Base-by-base conservation (phyloP, 2,888 invertebrate genomes). In the Philereme vetulata region DNA sequence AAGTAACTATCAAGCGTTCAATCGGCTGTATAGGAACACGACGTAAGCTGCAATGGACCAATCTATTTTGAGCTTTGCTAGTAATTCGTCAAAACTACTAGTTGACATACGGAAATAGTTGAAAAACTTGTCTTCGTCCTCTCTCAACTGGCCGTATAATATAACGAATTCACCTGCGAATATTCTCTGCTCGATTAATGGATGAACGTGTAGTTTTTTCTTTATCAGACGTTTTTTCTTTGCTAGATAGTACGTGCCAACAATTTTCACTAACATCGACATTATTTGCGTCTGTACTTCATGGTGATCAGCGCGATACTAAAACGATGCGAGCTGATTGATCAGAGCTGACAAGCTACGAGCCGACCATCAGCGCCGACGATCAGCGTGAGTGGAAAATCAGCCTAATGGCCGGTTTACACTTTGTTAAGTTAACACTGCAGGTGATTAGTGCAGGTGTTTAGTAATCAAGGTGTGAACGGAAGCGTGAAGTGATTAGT, bases 41-140 rank as follows among this genome's bases (percentile, higher is more conserved):
- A 64, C 68, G 64, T 66, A 65, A 71, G 67, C 72, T 72, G 68
- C 71, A 75, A 72, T 61, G 66, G 60, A 69, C 62, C 65, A 72
- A 66, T 68, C 67, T 72, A 72, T 68, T 56, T 46, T 66, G 60
- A 50, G 67, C 56, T 71, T 72, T 71, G 71, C 53, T 46, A 72
- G 69, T 71, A 72, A 63, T 68, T 74, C 68, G 67, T 73, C 71
- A 61, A 72, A 73, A 70, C 62, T 67, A 65, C 69, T 68, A 44
- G 66, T 66, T 44, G 72, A 70, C 71, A 74, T 71, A 53, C 68
- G 68, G 67, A 71, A 69, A 57, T 69, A 71, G 57, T 67, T 70
- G 62, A 67, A 69, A 62, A 69, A 67, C 49, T 70, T 68, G 40
- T 10, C 65, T 68, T 71, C 65, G 65, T 66, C 64, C 63, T 48